Evolutionary conservation across 2,888 invertebrate genomes (phyloP).

Genomic region (Trichopoda pennipes): DNA sequence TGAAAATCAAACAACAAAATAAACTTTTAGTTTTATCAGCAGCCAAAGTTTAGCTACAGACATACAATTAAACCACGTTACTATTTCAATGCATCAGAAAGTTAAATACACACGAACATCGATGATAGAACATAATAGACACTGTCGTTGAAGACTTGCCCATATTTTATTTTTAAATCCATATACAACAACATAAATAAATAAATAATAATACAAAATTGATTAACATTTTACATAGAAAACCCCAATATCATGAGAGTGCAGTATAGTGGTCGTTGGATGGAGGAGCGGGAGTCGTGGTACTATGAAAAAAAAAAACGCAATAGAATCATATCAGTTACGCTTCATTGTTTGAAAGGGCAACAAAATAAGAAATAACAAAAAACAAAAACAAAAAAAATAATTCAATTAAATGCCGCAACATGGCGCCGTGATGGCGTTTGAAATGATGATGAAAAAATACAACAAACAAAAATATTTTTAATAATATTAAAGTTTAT

Average conservation of each 20-base stretch:
- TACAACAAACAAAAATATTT: constrained; percentile 26
- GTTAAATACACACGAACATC: constrained; percentile 26
- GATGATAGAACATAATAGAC: constrained; percentile 13
- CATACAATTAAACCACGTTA: constrained; percentile 16
- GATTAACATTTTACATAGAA: constrained; percentile 42
- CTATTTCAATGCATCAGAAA: constrained; percentile 34
- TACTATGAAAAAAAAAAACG: constrained; percentile 46
- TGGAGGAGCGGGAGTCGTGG: constrained; percentile 7
- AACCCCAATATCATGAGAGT: neutral
- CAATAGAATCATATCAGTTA: constrained; percentile 68
- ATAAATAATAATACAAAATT: constrained; percentile 3
- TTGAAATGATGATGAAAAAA: constrained; percentile 47
- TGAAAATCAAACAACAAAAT: constrained; percentile 41
- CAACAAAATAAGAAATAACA: neutral
- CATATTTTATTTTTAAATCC: constrained; percentile 48
- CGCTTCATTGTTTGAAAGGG: constrained; percentile 59
- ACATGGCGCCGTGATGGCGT: constrained; percentile 65
- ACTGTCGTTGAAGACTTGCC: constrained; percentile 51
- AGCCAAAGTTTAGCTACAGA: constrained; percentile 17
- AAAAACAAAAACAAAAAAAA: constrained; percentile 51
- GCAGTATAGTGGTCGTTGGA: neutral
- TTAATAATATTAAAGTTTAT: constrained; percentile 53
- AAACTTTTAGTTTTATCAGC: constrained; percentile 56
- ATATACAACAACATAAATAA: constrained; percentile 11
- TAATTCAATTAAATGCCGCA: constrained; percentile 67